Evolutionary conservation across 2,113 vertebrate genomes (phyloP).

Genomic region (Mugil cephalus): DNA sequence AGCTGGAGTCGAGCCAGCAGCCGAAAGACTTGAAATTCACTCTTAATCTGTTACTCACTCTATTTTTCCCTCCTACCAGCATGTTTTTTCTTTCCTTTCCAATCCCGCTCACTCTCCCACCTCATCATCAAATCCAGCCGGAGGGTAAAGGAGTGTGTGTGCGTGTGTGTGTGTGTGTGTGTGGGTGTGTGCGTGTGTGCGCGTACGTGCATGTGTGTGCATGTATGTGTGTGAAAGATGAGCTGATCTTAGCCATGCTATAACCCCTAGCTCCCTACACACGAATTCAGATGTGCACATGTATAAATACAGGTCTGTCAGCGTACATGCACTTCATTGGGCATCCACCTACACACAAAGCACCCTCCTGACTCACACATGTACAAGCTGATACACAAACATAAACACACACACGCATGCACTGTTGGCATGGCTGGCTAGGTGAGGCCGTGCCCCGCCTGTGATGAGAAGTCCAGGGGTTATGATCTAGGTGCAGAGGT

Average conservation of each 20-base stretch:
- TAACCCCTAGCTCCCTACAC: conserved; percentile 61
- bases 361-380: neutral
- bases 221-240: conserved; percentile 63
- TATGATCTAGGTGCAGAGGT: conserved; percentile 56
- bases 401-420: conserved; percentile 7
- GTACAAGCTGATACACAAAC: conserved; percentile 2
- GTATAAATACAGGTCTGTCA: conserved; percentile 20
- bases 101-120: conserved; percentile 72
- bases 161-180: conserved; percentile 16
- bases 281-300: conserved; percentile 10
- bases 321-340: neutral
- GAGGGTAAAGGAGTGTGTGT: conserved; percentile 56
- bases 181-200: conserved; percentile 43
- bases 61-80: conserved; percentile 61
- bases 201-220: too few species aligned
- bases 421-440: conserved; percentile 36
- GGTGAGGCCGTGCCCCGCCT: conserved; percentile 45
- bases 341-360: conserved; percentile 45
- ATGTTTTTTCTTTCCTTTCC: conserved; percentile 60
- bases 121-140: conserved; percentile 80
- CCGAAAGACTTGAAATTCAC: conserved; percentile 64
- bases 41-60: conserved; percentile 70
- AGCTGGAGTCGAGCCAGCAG: conserved; percentile 61
- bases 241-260: conserved; percentile 70
- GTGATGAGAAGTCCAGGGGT: conserved; percentile 70